phyloP scores from a whole-genome alignment of 2,888 invertebrate species.

The Marronus borbonicus region DNA sequence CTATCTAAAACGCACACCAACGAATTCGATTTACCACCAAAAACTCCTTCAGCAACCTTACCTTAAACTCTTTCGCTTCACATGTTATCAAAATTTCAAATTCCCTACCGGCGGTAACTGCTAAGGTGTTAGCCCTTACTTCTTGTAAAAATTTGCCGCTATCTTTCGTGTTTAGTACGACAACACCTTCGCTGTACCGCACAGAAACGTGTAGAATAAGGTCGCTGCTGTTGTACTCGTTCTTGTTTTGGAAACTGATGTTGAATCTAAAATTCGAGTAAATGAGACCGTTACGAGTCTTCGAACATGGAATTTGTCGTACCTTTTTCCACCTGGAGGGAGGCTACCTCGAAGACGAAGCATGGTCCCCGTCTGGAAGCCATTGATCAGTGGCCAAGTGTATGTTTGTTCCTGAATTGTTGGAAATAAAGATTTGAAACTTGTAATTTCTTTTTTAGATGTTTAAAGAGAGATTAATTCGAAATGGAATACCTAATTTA shows the following conservation, averaged over 20 bases:
- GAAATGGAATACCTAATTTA: too few relatives aligned
- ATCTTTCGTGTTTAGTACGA: constrained; percentile 24
- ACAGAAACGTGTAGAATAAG: constrained; percentile 32
- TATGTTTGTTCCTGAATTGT: constrained; percentile 18
- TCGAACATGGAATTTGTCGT: neutral
- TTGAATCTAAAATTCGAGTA: constrained; percentile 7
- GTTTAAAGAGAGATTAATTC: neutral
- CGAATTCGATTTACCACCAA: neutral
- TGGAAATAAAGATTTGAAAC: neutral
- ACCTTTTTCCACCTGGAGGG: constrained; percentile 16
- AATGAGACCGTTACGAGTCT: neutral
- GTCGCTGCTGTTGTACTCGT: constrained; percentile 21
- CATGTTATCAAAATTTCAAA: constrained; percentile 37
- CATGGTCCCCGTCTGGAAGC: constrained; percentile 23
- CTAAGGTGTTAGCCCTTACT: constrained; percentile 8
- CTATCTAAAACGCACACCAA: constrained; percentile 6
- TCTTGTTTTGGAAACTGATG: constrained; percentile 26
- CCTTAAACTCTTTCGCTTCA: constrained; percentile 19
- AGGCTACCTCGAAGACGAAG: constrained; percentile 11
- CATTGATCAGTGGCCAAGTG: constrained; percentile 4
- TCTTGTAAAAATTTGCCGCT: neutral
- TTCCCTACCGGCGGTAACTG: constrained; percentile 24
- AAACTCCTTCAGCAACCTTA: neutral
- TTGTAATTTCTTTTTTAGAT: neutral
- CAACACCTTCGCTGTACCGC: constrained; percentile 5